Conservation (phyloP, 2,113 vertebrate species). For the Salvelinus sp. region DNA sequence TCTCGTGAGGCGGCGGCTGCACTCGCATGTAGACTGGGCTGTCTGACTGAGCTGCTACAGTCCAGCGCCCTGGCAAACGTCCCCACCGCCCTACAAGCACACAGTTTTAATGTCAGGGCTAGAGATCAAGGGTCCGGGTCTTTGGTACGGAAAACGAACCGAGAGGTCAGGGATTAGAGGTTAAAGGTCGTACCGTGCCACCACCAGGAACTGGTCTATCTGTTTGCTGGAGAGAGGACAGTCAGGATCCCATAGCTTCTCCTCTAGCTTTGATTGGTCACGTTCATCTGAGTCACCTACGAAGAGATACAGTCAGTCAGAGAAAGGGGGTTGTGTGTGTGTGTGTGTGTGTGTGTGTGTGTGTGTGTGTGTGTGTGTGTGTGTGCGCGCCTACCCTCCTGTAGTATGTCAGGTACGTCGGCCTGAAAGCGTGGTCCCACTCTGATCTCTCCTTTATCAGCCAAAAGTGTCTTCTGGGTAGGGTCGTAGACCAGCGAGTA, state of each 20-base stretch:
- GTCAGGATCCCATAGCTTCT: conserved; percentile 97
- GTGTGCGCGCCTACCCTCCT: conserved; percentile 77
- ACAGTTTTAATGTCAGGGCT: neutral
- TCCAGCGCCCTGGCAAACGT: conserved; percentile 94
- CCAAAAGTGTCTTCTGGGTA: conserved; percentile 92
- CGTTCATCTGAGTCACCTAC: conserved; percentile 90
- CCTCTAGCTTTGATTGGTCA: conserved; percentile 94
- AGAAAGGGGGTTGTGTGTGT: too few species aligned
- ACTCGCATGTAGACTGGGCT: conserved; percentile 97
- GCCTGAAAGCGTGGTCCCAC: conserved; percentile 97
- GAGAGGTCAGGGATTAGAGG: neutral
- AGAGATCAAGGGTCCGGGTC: neutral
- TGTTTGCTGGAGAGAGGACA: conserved; percentile 94
- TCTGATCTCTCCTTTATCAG: conserved; percentile 96
- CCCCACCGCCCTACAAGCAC: conserved; percentile 84
- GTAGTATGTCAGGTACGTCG: conserved; percentile 94
- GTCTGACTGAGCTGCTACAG: conserved; percentile 95
- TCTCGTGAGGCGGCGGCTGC: conserved; percentile 95
- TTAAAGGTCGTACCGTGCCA: conserved; percentile 82
- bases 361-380: neutral
- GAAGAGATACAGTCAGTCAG: neutral
- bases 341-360: neutral
- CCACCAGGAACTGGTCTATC: conserved; percentile 98
- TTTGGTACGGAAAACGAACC: neutral
- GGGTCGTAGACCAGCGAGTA: conserved; percentile 97